Conservation (phyloP, 2,888 invertebrate genomes). For the Nomada ferruginata region DNA sequence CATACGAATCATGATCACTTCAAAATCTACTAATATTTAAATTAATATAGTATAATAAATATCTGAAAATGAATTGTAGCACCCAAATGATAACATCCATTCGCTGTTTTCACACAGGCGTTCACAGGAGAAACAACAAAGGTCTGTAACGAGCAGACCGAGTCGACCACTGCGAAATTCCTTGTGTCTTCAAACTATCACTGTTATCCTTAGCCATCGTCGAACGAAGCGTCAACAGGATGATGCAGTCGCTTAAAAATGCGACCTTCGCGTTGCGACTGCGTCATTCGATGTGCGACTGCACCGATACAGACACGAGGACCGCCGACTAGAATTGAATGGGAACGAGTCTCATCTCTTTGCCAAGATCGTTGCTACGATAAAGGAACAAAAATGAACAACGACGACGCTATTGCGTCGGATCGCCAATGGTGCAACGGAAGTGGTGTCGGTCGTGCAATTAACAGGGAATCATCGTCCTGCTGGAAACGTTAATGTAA, state of each 20-base stretch:
- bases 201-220: conserved; percentile 62
- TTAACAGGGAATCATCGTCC: conserved; percentile 43
- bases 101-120: background rate
- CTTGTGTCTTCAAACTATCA: conserved; percentile 42
- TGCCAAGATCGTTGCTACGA: conserved; percentile 7
- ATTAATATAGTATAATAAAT: no score
- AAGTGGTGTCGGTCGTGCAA: conserved; percentile 27
- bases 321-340: conserved; percentile 18
- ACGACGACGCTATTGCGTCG: conserved; percentile 1
- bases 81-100: background rate
- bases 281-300: conserved; percentile 51
- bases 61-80: background rate
- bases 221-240: conserved; percentile 69
- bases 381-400: conserved; percentile 10
- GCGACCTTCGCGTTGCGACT: conserved; percentile 72
- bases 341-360: conserved; percentile 29
- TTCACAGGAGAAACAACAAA: background rate
- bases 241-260: conserved; percentile 75
- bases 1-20: no score
- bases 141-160: conserved; percentile 23
- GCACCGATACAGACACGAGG: conserved; percentile 21
- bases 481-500: conserved; percentile 35
- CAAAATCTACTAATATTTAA: no score
- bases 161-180: conserved; percentile 44
- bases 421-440: conserved; percentile 20